Evolutionary conservation across 2,888 invertebrate genomes (phyloP).

Genomic region (Drosophila birchii): DNA sequence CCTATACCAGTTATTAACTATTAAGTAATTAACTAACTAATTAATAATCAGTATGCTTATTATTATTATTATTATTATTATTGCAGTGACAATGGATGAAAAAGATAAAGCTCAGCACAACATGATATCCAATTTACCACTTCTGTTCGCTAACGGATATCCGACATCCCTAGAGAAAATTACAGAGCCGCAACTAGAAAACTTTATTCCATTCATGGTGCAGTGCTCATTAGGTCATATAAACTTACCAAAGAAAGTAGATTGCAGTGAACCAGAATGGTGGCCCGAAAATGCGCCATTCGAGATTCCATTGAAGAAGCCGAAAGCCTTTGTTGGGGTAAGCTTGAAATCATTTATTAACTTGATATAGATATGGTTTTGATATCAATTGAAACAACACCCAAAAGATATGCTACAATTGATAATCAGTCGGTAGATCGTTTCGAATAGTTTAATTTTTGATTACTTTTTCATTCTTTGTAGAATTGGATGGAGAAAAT

Average conservation of each 20-base stretch:
- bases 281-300: constrained; percentile 89
- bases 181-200: constrained; percentile 88
- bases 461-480: constrained; percentile 6
- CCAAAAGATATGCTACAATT: background rate
- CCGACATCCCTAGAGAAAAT: constrained; percentile 89
- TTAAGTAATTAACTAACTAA: too few species aligned
- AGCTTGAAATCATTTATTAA: constrained; percentile 53
- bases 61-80: background rate
- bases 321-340: constrained; percentile 85
- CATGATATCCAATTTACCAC: constrained; percentile 90
- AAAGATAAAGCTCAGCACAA: constrained; percentile 83
- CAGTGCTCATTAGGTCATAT: constrained; percentile 90
- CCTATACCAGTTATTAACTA: too few species aligned
- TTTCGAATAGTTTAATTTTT: background rate
- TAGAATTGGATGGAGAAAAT: constrained; percentile 88
- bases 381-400: background rate
- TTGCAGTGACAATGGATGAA: constrained; percentile 80
- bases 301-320: constrained; percentile 88
- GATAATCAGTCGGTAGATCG: background rate
- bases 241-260: constrained; percentile 83
- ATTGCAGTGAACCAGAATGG: constrained; percentile 88
- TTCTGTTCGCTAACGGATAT: constrained; percentile 89
- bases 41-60: too few species aligned
- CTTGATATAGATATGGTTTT: background rate
- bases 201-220: constrained; percentile 90